These are phyloP conservation scores for Graphium colonna DNA, from an alignment of 2,888 invertebrate genomes.

Conservation along the genomic window DNA sequence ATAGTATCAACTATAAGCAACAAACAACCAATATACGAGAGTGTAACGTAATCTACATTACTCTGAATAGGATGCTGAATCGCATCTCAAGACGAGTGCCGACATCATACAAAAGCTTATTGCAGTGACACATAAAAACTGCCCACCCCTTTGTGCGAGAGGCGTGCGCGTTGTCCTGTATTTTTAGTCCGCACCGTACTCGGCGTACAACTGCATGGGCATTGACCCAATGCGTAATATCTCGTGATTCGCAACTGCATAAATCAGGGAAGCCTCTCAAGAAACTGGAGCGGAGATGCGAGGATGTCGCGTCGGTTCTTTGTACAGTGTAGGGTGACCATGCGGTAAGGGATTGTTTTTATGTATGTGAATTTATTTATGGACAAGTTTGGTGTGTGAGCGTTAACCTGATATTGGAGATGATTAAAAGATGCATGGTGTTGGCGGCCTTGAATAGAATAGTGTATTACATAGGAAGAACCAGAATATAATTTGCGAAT, in stretches of 20 bases:
- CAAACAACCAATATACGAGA: no score
- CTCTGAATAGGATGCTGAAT: no score
- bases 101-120: no score
- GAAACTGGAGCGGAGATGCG: conserved; percentile 5
- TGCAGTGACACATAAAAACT: no score
- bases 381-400: neutral
- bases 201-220: neutral
- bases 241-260: neutral
- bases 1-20: no score
- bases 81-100: no score
- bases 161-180: no score
- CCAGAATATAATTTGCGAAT: no score
- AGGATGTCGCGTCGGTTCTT: neutral
- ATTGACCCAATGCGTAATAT: neutral
- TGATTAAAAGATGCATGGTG: neutral
- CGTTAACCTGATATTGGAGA: neutral
- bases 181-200: no score
- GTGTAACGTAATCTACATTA: no score
- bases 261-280: neutral
- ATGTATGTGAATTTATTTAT: neutral
- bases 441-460: neutral
- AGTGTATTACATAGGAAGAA: neutral
- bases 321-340: neutral
- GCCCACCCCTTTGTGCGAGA: no score
- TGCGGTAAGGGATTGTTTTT: neutral